Evolutionary conservation across 2,113 vertebrate species (phyloP).

Genomic region (Procavia capensis): DNA sequence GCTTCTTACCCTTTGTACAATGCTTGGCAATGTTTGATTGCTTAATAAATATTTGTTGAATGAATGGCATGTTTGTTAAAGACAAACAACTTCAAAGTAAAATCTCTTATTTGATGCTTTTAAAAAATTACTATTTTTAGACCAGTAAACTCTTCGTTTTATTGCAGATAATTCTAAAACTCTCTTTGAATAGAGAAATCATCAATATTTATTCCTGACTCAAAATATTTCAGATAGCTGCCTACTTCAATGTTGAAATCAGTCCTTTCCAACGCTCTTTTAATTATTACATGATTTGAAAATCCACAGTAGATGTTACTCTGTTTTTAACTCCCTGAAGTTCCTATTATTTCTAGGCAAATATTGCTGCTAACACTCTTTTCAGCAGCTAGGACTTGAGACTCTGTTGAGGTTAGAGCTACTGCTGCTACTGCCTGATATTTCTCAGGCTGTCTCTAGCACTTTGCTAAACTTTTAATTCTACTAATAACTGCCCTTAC

Average conservation of each 20-base stretch:
- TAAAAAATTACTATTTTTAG: slow-evolving; percentile 29
- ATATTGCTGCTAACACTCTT: neutral
- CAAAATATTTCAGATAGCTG: slow-evolving; percentile 34
- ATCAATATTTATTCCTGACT: slow-evolving; percentile 47
- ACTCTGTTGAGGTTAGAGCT: neutral
- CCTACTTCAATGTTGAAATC: slow-evolving; percentile 39
- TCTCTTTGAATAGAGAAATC: slow-evolving; percentile 48
- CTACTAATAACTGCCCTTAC: neutral
- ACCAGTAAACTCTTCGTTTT: slow-evolving; percentile 20
- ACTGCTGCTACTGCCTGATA: neutral
- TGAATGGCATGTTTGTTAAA: slow-evolving; percentile 6
- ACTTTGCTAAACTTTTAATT: neutral
- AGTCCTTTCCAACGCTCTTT: slow-evolving; percentile 10
- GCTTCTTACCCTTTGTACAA: neutral
- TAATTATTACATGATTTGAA: slow-evolving; percentile 53
- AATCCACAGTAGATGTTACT: slow-evolving; percentile 45
- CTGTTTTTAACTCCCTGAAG: slow-evolving; percentile 43
- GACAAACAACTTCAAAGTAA: slow-evolving; percentile 52
- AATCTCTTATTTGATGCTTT: slow-evolving; percentile 24
- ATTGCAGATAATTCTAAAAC: slow-evolving; percentile 47
- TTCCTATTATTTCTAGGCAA: slow-evolving; percentile 15
- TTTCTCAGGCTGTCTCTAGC: neutral
- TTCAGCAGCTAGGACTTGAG: slow-evolving; percentile 26
- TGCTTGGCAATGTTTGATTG: neutral
- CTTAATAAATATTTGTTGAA: slow-evolving; percentile 45